These are phyloP conservation scores for Ectemnius cavifrons DNA, from an alignment of 2,888 invertebrate species.

Conservation along the genomic window DNA sequence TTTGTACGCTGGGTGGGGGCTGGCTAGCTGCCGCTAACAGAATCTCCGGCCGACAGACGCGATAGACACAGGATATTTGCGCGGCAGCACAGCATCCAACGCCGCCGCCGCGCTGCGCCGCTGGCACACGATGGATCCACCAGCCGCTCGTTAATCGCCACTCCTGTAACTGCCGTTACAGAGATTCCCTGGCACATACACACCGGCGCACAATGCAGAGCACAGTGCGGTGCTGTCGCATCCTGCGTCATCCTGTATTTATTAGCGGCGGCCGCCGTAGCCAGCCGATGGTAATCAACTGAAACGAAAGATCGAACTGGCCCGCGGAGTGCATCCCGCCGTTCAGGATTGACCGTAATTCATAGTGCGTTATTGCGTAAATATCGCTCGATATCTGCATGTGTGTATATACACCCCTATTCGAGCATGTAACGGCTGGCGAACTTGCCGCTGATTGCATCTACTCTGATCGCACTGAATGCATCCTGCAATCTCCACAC, in stretches of 20 bases:
- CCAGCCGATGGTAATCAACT: slow-evolving; percentile 39
- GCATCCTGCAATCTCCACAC: too few relatives aligned
- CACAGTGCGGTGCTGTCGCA: slow-evolving; percentile 8
- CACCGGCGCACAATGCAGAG: not conserved
- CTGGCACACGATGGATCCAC: too few relatives aligned
- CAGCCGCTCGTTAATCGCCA: slow-evolving; percentile 51
- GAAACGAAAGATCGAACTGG: slow-evolving; percentile 38
- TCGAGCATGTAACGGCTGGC: too few relatives aligned
- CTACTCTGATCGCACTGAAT: too few relatives aligned
- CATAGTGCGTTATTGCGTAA: slow-evolving; percentile 35
- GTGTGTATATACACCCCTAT: too few relatives aligned
- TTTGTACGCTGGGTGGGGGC: not conserved
- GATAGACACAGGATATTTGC: slow-evolving; percentile 47
- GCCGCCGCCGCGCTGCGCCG: too few relatives aligned
- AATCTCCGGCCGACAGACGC: slow-evolving; percentile 38
- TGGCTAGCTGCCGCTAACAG: slow-evolving; percentile 42
- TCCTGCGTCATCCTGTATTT: slow-evolving; percentile 41
- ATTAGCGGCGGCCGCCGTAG: slow-evolving; percentile 34
- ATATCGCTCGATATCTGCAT: not conserved
- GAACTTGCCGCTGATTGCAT: too few relatives aligned
- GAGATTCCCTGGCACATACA: slow-evolving; percentile 16
- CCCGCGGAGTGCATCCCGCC: slow-evolving; percentile 31
- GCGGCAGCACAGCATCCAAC: slow-evolving; percentile 36
- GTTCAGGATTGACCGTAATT: slow-evolving; percentile 18
- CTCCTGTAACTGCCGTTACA: slow-evolving; percentile 40